phyloP scores from a whole-genome alignment of 2,113 vertebrate species.

The Amphiprion percula region DNA sequence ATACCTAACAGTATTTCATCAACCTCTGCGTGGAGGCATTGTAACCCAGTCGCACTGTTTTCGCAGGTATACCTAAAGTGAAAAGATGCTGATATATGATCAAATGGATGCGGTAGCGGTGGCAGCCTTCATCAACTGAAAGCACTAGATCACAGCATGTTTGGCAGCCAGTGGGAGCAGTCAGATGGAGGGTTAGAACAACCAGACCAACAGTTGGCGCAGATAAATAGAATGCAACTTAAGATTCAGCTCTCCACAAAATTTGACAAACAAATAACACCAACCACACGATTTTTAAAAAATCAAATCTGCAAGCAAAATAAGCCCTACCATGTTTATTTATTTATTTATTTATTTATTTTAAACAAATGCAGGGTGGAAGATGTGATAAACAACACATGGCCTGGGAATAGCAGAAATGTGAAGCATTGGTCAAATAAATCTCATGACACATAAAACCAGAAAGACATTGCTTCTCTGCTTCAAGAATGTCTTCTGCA shows the following conservation, averaged over 20 bases:
- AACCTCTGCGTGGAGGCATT: constrained; percentile 34
- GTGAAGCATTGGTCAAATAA: constrained; percentile 48
- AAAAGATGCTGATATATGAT: constrained; percentile 71
- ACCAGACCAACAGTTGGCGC: constrained; percentile 77
- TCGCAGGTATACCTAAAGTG: constrained; percentile 57
- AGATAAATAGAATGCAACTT: constrained; percentile 61
- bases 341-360: too few relatives aligned
- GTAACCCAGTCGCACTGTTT: constrained; percentile 49
- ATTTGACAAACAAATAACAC: constrained; percentile 66
- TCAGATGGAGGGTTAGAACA: constrained; percentile 79
- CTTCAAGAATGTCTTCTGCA: constrained; percentile 49
- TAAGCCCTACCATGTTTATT: constrained; percentile 30
- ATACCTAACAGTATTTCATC: constrained; percentile 45
- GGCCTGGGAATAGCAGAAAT: constrained; percentile 47
- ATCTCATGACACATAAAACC: constrained; percentile 49
- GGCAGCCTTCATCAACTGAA: constrained; percentile 69
- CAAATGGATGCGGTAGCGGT: constrained; percentile 70
- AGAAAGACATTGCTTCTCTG: constrained; percentile 40
- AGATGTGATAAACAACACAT: constrained; percentile 64
- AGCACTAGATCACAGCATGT: constrained; percentile 71
- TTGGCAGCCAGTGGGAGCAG: constrained; percentile 77
- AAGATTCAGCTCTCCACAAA: constrained; percentile 65
- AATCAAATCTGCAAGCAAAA: constrained; percentile 66
- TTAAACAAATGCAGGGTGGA: constrained; percentile 39
- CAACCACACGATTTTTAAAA: constrained; percentile 20